Conservation (phyloP, 64 coral and sea anemone genomes). For the Montipora sp. region DNA sequence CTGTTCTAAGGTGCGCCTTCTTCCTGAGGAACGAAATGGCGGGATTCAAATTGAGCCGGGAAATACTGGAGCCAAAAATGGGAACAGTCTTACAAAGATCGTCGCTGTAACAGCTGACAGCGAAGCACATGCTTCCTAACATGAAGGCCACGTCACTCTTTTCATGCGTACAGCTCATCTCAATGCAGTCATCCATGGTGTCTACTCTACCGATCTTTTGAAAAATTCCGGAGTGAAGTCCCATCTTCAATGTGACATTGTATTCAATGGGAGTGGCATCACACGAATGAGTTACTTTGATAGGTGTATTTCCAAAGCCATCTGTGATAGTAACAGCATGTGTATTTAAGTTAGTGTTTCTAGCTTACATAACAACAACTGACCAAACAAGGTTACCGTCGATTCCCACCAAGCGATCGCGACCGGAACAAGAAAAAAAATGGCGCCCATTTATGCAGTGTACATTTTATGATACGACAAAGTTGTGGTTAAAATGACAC, state of each 20-base stretch:
- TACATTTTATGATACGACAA: too few species aligned
- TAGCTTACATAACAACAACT: neutral
- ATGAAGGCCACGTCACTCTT: slow-evolving; percentile 95
- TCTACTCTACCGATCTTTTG: slow-evolving; percentile 91
- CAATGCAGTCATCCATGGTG: slow-evolving; percentile 96
- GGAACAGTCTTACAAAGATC: slow-evolving; percentile 89
- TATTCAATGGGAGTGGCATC: slow-evolving; percentile 83
- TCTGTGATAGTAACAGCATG: neutral
- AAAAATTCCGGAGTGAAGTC: slow-evolving; percentile 90
- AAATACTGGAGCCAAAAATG: slow-evolving; percentile 74
- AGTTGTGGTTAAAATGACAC: too few species aligned
- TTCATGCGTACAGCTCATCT: slow-evolving; percentile 83
- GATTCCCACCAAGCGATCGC: too few species aligned
- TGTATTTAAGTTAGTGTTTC: neutral
- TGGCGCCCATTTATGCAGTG: too few species aligned
- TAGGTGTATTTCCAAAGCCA: neutral
- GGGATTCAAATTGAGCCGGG: slow-evolving; percentile 78
- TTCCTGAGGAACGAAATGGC: slow-evolving; percentile 80
- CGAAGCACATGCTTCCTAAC: slow-evolving; percentile 86
- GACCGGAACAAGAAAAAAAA: too few species aligned
- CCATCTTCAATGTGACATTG: slow-evolving; percentile 95
- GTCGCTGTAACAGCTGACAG: slow-evolving; percentile 89
- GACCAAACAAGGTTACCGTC: too few species aligned
- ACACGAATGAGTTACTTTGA: slow-evolving; percentile 82
- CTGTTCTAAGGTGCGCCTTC: slow-evolving; percentile 36